Evolutionary conservation across 2,888 invertebrate genomes (phyloP).

Genomic region (Deroplatys truncata): DNA sequence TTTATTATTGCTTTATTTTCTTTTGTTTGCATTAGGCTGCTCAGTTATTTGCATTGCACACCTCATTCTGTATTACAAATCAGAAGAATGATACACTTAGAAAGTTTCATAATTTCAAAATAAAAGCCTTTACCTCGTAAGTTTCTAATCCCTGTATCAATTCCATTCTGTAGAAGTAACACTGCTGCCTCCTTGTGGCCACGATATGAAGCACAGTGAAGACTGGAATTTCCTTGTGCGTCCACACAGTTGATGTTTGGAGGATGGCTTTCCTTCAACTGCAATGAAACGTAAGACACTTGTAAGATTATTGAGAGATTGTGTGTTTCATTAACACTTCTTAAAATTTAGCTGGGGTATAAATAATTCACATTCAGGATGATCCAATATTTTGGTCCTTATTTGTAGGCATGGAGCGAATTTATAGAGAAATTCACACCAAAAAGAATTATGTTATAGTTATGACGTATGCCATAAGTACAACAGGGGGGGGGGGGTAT

Average conservation of each 20-base stretch:
- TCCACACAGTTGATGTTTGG: constrained; percentile 63
- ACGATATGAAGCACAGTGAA: constrained; percentile 62
- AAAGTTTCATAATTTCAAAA: no score
- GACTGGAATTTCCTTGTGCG: constrained; percentile 59
- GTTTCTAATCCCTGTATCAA: constrained; percentile 58
- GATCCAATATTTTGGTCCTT: neutral
- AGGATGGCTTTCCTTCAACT: constrained; percentile 55
- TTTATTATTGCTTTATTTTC: no score
- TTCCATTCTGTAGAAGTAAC: constrained; percentile 60
- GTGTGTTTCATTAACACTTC: neutral
- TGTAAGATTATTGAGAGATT: no score
- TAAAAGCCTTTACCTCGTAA: constrained; percentile 48
- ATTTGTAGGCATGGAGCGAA: no score
- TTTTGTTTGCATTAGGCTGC: no score
- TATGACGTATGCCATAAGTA: no score
- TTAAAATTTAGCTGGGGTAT: neutral
- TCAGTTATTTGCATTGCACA: no score
- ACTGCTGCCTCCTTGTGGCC: constrained; percentile 62
- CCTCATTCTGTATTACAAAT: no score
- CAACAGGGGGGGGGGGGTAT: no score
- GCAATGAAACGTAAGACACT: constrained; percentile 32
- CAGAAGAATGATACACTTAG: no score
- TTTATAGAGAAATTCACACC: no score
- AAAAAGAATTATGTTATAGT: no score
- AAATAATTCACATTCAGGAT: neutral